Base-by-base conservation (phyloP, 64 coral and sea anemone genomes). In the Porites lutea region DNA sequence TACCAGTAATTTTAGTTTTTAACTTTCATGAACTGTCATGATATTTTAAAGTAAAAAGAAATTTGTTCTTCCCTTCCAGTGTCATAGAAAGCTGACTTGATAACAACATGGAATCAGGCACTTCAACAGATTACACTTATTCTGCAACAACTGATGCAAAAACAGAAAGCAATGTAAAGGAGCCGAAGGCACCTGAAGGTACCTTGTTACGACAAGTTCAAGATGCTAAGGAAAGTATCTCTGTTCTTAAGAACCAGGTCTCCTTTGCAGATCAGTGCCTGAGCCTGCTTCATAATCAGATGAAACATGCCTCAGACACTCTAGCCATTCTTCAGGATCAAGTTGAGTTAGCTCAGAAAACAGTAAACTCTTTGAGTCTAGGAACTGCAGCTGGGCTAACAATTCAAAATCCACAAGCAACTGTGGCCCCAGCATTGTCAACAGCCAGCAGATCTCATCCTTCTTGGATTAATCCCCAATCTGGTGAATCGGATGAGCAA, bases 251-350 rank as follows among this genome's bases (percentile, higher is more conserved):
- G 63, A 81, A 81, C 8, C 82, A 87, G 72, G 91, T 93, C 63
- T 87, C 91, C 59, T 93, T 93, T 87, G 91, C 91, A 45, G 85
- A 93, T 13, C 91, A 93, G 54, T 93, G 91, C 52, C 60, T 93
- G 15, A 85, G 91, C 49, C 74, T 93, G 21, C 58, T 93, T 15
- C 91, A 86, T 37, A 93, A 93, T 14, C 91, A 93, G 49, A 93
- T 93, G 91, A 93, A 93, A 61, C 91, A 93, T 87, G 91, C 91
- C 14, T 87, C 85, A 55, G 91, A 93, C 74, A 93, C 91, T 54
- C 37, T 93, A 37, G 74, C 86, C 74, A 93, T 93, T 70, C 83
- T 93, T 67, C 91, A 93, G 13, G 82, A 93, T 12, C 91, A 93
- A 79, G 91, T 93, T 64, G 85, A 63, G 8, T 77, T 87, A 65